Percentiles rank a stretch among this genome's conserved stretches.
phyloP scores from a whole-genome alignment of 2,888 invertebrate species.

The Coecobrya sp. region DNA sequence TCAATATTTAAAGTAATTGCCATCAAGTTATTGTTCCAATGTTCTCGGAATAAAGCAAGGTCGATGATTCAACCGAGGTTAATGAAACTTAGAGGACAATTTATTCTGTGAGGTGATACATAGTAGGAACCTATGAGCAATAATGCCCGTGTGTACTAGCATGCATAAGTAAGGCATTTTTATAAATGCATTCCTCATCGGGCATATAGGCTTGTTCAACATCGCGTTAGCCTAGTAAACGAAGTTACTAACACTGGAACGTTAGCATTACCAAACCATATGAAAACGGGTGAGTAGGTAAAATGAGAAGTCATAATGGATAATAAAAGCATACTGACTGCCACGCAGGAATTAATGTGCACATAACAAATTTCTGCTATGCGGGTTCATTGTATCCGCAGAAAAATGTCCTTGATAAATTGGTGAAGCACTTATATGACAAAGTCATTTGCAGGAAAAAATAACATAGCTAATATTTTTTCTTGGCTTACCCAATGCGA shows the following conservation, averaged over 20 bases:
- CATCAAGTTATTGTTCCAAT: conserved; percentile 24
- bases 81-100: conserved; percentile 41
- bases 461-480: neutral
- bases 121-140: neutral
- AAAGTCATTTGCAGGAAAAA: neutral
- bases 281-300: neutral
- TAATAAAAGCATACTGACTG: neutral
- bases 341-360: neutral
- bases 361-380: neutral
- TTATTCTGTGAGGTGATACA: neutral
- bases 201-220: neutral
- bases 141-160: neutral
- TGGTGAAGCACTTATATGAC: neutral
- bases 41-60: conserved; percentile 16
- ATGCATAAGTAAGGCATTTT: neutral
- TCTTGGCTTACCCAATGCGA: conserved; percentile 75
- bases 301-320: neutral
- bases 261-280: neutral
- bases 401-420: neutral
- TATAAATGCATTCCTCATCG: neutral
- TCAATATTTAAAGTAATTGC: too few species aligned
- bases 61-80: conserved; percentile 36
- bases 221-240: conserved; percentile 16
- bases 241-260: neutral
- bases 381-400: neutral